phyloP scores from a whole-genome alignment of 2,797 vertebrate species.

The Gallinago solitaria region DNA sequence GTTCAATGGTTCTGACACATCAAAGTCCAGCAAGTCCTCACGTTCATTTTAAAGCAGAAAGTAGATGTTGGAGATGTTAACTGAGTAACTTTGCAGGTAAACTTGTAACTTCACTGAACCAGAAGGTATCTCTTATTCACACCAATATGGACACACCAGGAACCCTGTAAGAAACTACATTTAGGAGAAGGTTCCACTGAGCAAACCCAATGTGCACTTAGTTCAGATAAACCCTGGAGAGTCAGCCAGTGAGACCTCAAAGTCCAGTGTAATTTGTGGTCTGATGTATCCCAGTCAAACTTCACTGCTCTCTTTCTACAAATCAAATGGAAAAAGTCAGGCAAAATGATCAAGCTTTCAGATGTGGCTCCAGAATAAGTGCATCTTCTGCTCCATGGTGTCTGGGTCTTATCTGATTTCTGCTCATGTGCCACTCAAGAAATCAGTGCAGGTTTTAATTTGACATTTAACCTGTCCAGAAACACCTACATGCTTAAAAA shows the following conservation, averaged over 20 bases:
- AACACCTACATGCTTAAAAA: background rate
- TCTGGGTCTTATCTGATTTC: background rate
- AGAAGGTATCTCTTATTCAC: constrained; percentile 62
- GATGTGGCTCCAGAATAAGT: background rate
- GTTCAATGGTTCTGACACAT: background rate
- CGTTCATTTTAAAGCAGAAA: background rate
- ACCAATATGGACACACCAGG: constrained; percentile 54
- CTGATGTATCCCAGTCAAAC: constrained; percentile 44
- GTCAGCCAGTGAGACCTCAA: constrained; percentile 34
- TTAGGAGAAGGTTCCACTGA: constrained; percentile 48
- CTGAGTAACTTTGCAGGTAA: constrained; percentile 27
- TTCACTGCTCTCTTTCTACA: background rate
- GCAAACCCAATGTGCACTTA: constrained; percentile 50
- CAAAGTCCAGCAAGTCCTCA: background rate
- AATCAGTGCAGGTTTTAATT: background rate
- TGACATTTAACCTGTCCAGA: background rate
- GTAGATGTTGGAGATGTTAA: background rate
- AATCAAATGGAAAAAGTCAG: constrained; percentile 41
- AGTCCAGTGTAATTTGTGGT: constrained; percentile 12
- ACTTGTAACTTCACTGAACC: constrained; percentile 54
- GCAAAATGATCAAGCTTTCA: background rate
- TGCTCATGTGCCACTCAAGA: background rate
- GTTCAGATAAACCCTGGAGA: constrained; percentile 49
- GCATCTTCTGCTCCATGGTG: background rate
- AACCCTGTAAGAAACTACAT: constrained; percentile 11